Percentiles rank a stretch among this genome's conserved stretches.
Conservation (phyloP, 2,888 invertebrate species). For the Acronicta aceris region DNA sequence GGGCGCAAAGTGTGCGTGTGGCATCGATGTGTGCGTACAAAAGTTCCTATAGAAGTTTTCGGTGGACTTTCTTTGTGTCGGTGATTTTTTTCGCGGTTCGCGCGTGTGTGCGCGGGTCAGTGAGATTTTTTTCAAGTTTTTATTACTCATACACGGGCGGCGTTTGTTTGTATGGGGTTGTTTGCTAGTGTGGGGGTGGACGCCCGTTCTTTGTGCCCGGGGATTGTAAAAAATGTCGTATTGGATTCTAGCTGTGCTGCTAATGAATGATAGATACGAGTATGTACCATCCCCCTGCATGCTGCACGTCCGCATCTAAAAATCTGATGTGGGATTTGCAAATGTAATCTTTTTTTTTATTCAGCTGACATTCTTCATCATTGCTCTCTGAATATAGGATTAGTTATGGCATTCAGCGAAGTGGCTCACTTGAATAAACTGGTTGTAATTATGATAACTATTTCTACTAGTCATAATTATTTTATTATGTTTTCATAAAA, state of each 20-base stretch:
- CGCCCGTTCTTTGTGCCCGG: constrained; percentile 87
- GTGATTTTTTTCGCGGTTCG: constrained; percentile 86
- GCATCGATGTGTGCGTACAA: constrained; percentile 72
- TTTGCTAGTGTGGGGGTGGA: constrained; percentile 75
- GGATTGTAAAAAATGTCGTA: constrained; percentile 89
- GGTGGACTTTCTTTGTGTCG: constrained; percentile 88
- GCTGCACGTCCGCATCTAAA: constrained; percentile 72
- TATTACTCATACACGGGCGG: constrained; percentile 67
- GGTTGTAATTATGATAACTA: constrained; percentile 3
- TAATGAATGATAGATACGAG: constrained; percentile 88
- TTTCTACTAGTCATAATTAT: constrained; percentile 18
- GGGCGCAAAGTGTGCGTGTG: constrained; percentile 59
- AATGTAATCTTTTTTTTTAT: constrained; percentile 62
- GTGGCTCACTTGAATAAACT: constrained; percentile 24
- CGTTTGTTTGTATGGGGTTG: constrained; percentile 71
- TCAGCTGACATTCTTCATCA: constrained; percentile 58
- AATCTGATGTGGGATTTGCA: constrained; percentile 80
- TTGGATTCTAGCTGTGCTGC: constrained; percentile 88
- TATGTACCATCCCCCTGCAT: constrained; percentile 71
- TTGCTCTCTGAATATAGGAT: constrained; percentile 56
- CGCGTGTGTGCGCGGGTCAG: constrained; percentile 84
- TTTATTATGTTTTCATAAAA: constrained; percentile 55
- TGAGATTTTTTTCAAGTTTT: constrained; percentile 87
- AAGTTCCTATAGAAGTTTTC: constrained; percentile 88
- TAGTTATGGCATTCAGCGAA: constrained; percentile 45